Evolutionary conservation across 2,113 vertebrate genomes (phyloP).

Genomic region (Zosterops lateralis): DNA sequence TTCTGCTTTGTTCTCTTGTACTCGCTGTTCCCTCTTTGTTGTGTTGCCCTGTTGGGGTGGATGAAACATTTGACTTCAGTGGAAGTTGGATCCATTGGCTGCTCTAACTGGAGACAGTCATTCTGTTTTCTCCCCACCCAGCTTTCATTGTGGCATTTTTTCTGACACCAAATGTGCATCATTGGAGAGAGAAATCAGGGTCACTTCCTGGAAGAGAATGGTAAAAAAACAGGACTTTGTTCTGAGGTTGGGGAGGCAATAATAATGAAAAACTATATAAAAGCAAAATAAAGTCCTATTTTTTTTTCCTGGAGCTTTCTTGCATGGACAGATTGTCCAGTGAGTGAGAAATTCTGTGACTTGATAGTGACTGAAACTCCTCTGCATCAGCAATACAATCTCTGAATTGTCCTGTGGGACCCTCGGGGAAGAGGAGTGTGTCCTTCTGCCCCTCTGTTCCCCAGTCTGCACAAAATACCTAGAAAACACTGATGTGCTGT

Average conservation of each 20-base stretch:
- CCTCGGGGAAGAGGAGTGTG: not conserved
- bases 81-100: not conserved
- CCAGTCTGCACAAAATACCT: not conserved
- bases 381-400: not conserved
- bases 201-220: not conserved
- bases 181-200: not conserved
- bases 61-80: not conserved
- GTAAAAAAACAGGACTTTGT: fast-evolving
- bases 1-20: not conserved
- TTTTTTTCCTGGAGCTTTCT: not conserved
- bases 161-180: not conserved
- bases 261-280: not conserved
- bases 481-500: not conserved
- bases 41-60: not conserved
- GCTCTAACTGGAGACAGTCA: not conserved
- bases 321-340: not conserved
- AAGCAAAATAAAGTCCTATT: not conserved
- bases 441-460: not conserved
- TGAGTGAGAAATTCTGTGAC: not conserved
- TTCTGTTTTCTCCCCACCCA: not conserved
- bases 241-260: not conserved
- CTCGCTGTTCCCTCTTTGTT: not conserved
- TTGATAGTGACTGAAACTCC: not conserved
- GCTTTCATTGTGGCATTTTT: not conserved
- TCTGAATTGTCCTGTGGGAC: not conserved